These are phyloP conservation scores for Cheilinus undulatus DNA, from an alignment of 2,113 vertebrate genomes.

Conservation along the genomic window DNA sequence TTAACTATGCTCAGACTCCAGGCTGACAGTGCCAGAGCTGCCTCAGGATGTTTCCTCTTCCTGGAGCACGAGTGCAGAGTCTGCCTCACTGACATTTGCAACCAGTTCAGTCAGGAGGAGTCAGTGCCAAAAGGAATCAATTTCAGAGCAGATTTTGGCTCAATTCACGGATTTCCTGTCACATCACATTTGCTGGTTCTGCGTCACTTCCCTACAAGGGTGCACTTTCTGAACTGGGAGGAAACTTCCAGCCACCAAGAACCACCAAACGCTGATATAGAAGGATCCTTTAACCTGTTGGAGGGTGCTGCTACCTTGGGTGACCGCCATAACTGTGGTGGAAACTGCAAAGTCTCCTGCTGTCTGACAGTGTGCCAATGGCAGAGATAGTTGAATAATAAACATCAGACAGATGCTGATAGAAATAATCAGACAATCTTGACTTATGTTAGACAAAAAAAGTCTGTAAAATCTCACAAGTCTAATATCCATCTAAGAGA, in stretches of 20 bases:
- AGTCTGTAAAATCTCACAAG: too few species aligned
- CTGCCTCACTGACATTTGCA: slow-evolving; percentile 30
- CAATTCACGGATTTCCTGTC: slow-evolving; percentile 46
- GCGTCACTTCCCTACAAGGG: slow-evolving; percentile 27
- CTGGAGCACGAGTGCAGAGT: slow-evolving; percentile 18
- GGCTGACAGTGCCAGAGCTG: slow-evolving; percentile 5
- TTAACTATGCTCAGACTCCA: slow-evolving; percentile 11
- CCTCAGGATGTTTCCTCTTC: slow-evolving; percentile 15
- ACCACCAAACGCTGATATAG: not conserved
- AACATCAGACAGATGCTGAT: too few species aligned
- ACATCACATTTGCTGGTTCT: slow-evolving; percentile 55
- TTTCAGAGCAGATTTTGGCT: slow-evolving; percentile 51
- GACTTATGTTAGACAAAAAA: too few species aligned
- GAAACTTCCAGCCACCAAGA: not conserved
- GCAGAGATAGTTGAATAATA: too few species aligned
- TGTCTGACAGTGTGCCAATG: too few species aligned
- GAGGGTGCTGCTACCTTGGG: too few species aligned
- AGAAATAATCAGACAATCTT: too few species aligned
- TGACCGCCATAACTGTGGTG: too few species aligned
- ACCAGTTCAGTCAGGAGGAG: slow-evolving; percentile 36
- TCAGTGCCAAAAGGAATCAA: slow-evolving; percentile 55
- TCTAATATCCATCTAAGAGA: too few species aligned
- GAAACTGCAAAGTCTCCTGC: too few species aligned
- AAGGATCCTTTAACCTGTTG: too few species aligned
- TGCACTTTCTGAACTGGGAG: slow-evolving; percentile 16